Base-by-base conservation (phyloP, 2,888 invertebrate genomes). In the Microplitis manilae region DNA sequence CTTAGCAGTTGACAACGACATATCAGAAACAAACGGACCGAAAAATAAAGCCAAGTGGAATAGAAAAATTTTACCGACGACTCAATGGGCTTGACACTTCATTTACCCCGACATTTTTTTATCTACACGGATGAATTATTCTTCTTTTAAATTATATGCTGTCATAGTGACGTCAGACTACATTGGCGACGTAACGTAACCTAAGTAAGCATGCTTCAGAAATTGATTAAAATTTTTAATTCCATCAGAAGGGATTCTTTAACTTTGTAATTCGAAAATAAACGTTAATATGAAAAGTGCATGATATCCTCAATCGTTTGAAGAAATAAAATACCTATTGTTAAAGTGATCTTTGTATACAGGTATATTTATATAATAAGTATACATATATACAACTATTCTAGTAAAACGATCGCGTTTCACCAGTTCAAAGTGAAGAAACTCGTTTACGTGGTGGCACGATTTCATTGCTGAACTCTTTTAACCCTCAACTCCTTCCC, bases 61-160 rank as follows among this genome's bases (percentile, higher is more conserved):
- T 20, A 73, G 59, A 73, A 73, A 60, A 67, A 67, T 50, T 50
- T 74, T 39, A 9, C 59, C 74, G 38, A 74, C 68, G 68, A 39
- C 68, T 64, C 60, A 68, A 59, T 74, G 68, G 68, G 67, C 38
- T 74, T 68, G 67, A 74, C 67, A 60, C 59, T 68, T 74, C 67
- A 60, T 74, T 74, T 68, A 40, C 62, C 40, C 61, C 50, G 50
- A 50, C 62, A 13, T 15, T 67, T 74, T 30, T 60, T 60, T 60
- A 6, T 64, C 64, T 64, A 17, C 7, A 8, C 30, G 59, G 20
- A n/a, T 50, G 17, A 62, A 15, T 62, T 9, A 30, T 30, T 30
- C 30, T 30, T 30, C 30, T 30, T 30, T 30, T 30, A 30, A 30
- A 30, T 30, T 30, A 30, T 30, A 30, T 30, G 30, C 30, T 30